A percentile compares a stretch with the other conserved stretches of the same genome.
phyloP scores from a whole-genome alignment of 2,113 vertebrate species.

The Oenanthe melanoleuca region DNA sequence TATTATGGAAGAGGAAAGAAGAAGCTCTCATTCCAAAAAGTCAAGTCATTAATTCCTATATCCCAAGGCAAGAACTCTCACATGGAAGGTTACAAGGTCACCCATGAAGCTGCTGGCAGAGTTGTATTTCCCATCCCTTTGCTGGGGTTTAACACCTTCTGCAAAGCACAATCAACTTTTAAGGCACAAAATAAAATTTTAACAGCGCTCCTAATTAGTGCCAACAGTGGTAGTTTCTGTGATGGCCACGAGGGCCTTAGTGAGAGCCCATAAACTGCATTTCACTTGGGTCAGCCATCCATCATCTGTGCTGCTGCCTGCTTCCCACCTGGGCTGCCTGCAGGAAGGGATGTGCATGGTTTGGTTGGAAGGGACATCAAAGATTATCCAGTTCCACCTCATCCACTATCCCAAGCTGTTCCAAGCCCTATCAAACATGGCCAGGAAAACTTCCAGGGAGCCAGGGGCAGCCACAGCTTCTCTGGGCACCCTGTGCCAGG shows the following conservation, averaged over 20 bases:
- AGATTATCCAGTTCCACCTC: too few relatives aligned
- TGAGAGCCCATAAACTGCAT: neutral
- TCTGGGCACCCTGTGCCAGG: neutral
- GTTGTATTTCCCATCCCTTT: neutral
- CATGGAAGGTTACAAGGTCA: neutral
- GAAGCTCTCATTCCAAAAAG: neutral
- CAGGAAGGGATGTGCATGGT: accelerated
- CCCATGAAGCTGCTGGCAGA: neutral
- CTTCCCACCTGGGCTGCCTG: neutral
- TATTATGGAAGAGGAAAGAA: neutral
- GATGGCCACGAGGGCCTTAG: neutral
- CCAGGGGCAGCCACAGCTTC: neutral
- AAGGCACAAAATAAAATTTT: conserved; percentile 43
- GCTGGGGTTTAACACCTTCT: neutral
- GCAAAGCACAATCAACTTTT: conserved; percentile 48
- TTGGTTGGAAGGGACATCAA: neutral
- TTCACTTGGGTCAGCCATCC: conserved; percentile 20
- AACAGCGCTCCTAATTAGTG: neutral
- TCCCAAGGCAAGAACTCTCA: neutral
- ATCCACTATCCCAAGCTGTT: neutral
- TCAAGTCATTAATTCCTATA: neutral
- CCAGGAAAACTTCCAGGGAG: neutral
- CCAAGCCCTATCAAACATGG: accelerated
- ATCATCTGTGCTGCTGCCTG: neutral
- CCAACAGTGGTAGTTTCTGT: neutral